These are phyloP conservation scores for Saccopteryx leptura DNA, from an alignment of 2,113 vertebrate species.

Conservation along the genomic window DNA sequence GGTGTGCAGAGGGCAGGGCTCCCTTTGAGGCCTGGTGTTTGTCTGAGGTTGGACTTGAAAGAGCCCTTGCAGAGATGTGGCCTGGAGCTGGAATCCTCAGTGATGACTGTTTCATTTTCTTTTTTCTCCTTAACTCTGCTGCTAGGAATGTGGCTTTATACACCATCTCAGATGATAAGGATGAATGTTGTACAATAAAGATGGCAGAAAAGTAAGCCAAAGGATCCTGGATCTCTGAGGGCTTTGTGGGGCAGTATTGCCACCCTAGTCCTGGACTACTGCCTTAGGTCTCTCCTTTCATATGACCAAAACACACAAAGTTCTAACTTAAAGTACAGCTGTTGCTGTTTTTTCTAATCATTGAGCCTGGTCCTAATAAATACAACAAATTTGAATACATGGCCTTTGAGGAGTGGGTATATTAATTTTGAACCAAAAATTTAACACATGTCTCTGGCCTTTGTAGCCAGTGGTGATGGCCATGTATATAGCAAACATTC, in stretches of 20 bases:
- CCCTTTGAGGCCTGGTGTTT: not conserved
- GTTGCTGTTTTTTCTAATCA: not conserved
- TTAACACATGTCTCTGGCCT: not conserved
- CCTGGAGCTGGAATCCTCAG: not conserved
- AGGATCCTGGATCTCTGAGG: not conserved
- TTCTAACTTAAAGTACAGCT: not conserved
- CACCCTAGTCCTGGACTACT: fast-evolving
- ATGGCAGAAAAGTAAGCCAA: not conserved
- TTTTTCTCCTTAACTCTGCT: not conserved
- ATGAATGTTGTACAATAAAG: not conserved
- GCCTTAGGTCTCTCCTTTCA: not conserved
- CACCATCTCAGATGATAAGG: not conserved
- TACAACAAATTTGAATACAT: not conserved
- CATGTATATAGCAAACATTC: not conserved
- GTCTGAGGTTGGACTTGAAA: not conserved
- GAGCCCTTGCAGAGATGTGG: not conserved
- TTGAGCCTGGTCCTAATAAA: not conserved
- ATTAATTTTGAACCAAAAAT: not conserved
- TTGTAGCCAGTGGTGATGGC: not conserved
- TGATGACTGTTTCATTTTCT: not conserved
- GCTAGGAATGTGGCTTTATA: not conserved
- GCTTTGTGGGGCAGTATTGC: not conserved
- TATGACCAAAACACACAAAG: not conserved
- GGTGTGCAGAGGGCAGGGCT: not conserved
- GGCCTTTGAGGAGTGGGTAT: not conserved